Percentiles rank a stretch among this genome's conserved stretches.
These are phyloP conservation scores for Morpho deidamia DNA, from an alignment of 2,888 invertebrate genomes.

Conservation along the genomic window DNA sequence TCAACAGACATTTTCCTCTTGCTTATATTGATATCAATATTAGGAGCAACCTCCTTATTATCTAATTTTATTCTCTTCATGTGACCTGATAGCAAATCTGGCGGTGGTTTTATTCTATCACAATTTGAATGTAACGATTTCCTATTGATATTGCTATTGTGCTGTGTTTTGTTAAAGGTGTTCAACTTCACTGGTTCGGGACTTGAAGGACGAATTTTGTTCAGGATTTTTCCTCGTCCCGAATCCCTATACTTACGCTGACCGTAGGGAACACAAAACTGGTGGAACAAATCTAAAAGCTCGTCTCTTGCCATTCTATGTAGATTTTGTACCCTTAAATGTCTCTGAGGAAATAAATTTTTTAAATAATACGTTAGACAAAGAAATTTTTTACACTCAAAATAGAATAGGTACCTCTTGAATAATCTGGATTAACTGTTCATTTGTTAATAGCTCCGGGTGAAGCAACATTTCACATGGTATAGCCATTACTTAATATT, in stretches of 20 bases:
- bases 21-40: constrained; percentile 30
- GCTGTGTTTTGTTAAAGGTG: constrained; percentile 11
- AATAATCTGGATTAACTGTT: constrained; percentile 56
- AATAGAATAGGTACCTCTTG: constrained; percentile 44
- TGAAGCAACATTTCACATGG: constrained; percentile 64
- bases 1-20: constrained; percentile 60
- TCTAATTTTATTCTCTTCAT: constrained; percentile 63
- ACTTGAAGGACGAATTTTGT: constrained; percentile 47
- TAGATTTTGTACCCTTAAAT: constrained; percentile 49
- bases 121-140: constrained; percentile 30
- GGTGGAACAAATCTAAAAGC: constrained; percentile 60
- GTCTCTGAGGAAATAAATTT: constrained; percentile 42
- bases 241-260: constrained; percentile 65
- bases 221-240: constrained; percentile 56
- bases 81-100: constrained; percentile 53
- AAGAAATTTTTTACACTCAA: neutral
- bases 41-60: constrained; percentile 23
- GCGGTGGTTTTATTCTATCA: constrained; percentile 55
- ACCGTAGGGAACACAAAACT: constrained; percentile 65
- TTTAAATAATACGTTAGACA: constrained; percentile 5
- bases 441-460: constrained; percentile 63
- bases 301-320: constrained; percentile 49
- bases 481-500: constrained; percentile 41
- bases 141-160: constrained; percentile 26
- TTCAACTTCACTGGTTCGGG: constrained; percentile 41